Percentiles rank a stretch among this genome's conserved stretches.
These are phyloP conservation scores for Misgurnus anguillicaudatus DNA, from an alignment of 2,113 vertebrate genomes.

Conservation along the genomic window DNA sequence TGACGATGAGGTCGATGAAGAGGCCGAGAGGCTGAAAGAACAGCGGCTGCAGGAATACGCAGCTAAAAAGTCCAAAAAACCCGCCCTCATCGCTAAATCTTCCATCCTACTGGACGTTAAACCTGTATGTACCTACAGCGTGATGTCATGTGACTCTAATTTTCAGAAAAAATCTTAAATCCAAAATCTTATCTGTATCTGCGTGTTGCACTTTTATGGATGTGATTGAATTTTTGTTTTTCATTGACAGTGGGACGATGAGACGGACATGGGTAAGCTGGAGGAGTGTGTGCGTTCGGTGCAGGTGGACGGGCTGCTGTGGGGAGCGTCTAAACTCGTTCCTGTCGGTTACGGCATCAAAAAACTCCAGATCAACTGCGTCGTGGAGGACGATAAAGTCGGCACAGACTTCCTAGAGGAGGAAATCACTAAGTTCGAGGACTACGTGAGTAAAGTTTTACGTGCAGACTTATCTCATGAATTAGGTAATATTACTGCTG, in stretches of 20 bases:
- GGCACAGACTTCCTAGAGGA: slow-evolving; percentile 94
- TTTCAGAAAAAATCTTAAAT: no score
- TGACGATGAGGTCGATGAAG: slow-evolving; percentile 83
- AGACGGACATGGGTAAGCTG: slow-evolving; percentile 92
- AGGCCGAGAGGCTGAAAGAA: slow-evolving; percentile 82
- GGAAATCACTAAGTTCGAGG: slow-evolving; percentile 94
- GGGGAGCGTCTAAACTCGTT: slow-evolving; percentile 92
- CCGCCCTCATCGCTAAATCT: slow-evolving; percentile 88
- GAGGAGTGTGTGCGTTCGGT: slow-evolving; percentile 89
- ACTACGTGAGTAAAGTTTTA: slow-evolving; percentile 80
- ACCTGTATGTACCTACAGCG: slow-evolving; percentile 75
- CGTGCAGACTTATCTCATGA: neutral
- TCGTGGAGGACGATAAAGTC: slow-evolving; percentile 95
- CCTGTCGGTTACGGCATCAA: slow-evolving; percentile 93
- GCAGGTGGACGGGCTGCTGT: slow-evolving; percentile 87
- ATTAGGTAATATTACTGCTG: neutral
- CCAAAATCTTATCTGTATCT: no score
- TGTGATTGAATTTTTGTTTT: neutral
- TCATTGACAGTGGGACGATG: slow-evolving; percentile 88
- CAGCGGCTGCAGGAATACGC: slow-evolving; percentile 87
- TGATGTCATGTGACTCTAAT: neutral
- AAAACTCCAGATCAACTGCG: slow-evolving; percentile 96
- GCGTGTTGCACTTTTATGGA: no score
- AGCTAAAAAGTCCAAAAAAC: slow-evolving; percentile 90
- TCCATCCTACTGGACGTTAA: slow-evolving; percentile 96